phyloP scores from a whole-genome alignment of 2,797 vertebrate species.

The Merluccius polli region DNA sequence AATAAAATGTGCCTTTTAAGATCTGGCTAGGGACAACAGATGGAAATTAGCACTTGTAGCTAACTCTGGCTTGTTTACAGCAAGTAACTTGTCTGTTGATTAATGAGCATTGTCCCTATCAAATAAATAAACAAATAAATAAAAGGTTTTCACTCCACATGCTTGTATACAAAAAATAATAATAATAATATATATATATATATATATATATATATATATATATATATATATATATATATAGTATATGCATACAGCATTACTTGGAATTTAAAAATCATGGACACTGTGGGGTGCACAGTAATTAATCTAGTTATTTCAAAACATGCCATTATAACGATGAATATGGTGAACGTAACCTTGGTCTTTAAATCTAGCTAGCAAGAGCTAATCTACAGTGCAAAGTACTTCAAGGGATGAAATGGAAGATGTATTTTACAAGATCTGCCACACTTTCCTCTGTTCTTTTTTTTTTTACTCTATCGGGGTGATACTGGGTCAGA shows the following conservation, averaged over 20 bases:
- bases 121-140: too few species aligned
- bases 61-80: too few species aligned
- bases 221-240: not conserved
- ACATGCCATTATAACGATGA: not conserved
- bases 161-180: too few species aligned
- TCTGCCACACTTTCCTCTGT: not conserved
- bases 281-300: not conserved
- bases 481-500: not conserved
- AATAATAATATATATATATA: not conserved
- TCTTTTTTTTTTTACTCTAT: not conserved
- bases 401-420: slow-evolving; percentile 1
- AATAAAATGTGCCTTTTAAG: too few species aligned
- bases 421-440: not conserved
- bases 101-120: too few species aligned
- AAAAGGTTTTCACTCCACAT: too few species aligned
- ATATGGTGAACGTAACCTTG: not conserved
- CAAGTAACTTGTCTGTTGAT: too few species aligned
- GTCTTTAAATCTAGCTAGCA: not conserved
- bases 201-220: not conserved
- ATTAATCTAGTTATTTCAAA: not conserved
- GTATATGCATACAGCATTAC: not conserved
- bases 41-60: too few species aligned
- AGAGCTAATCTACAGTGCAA: not conserved
- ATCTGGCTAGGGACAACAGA: too few species aligned
- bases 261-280: not conserved